Evolutionary conservation across 2,888 invertebrate genomes (phyloP), one percentile per base, ranked within the genome.

Genomic region (Venustoraphidia nigricollis): DNA sequence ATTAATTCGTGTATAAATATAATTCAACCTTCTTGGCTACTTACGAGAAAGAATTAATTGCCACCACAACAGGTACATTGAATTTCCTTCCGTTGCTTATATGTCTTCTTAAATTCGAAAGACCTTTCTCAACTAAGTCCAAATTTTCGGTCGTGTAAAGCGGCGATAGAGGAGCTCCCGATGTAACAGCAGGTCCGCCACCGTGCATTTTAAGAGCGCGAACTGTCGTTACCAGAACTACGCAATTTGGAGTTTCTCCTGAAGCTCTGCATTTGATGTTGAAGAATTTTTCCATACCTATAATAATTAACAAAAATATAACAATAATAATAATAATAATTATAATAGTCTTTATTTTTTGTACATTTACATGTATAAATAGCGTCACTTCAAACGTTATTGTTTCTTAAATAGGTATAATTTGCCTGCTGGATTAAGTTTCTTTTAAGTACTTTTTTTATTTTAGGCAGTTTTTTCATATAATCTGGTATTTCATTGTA

Each of bases 161-260:
- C 40, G 80, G 75, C 52, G 88, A 80, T 1, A 96, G 71, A 0
- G 90, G 86, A n/a, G 79, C 67, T 2, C 94, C 94, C 2, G 91
- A 80, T 0, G 80, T 76, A 9, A 97, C 94, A 0, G 83, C 62
- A 0, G 95, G 93, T 0, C 96, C 98, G 43, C 97, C 97, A 34
- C 98, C 98, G 67, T 98, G 98, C 93, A 97, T 94, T 73, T 98
- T 98, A 47, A 98, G 74, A 13, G 98, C 97, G 52, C 97, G 75
- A 14, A 97, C 77, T 0, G 97, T 95, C 1, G 88, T 79, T 38
- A 98, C 97, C 41, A 98, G 70, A 0, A 98, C 94, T 10, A 91
- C 85, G 53, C 87, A 92, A 68, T 87, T 83, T 8, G 97, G 96
- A 11, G 72, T 61, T 53, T 86, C 79, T 0, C 85, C 89, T 10